Evolutionary conservation across 2,113 vertebrate genomes (phyloP), one percentile per base, ranked within the genome.

Genomic region (Vireo altiloquus): DNA sequence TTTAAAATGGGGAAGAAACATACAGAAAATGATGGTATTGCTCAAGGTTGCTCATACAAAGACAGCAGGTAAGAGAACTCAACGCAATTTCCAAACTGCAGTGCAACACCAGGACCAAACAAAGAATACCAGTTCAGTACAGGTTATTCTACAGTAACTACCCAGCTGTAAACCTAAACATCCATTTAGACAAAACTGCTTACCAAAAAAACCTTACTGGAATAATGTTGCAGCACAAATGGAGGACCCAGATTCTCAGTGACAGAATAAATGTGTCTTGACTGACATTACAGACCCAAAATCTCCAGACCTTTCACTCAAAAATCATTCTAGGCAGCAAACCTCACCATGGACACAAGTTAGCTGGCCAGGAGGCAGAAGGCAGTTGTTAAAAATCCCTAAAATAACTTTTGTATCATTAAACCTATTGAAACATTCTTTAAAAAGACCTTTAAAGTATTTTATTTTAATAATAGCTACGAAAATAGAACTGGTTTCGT

Each of bases 71-170:
- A 78, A 93, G 66, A 91, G 76, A 88, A 92, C 40, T 74, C 79
- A 93, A 66, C 63, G 79, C 46, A 83, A 74, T 92, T 89, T 86
- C 71, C 89, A 94, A 92, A 86, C 52, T 83, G 78, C 54, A 82
- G 59, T 57, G 75, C 82, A 94, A 91, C 40, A 91, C 65, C 65
- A 84, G 49, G 44, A 85, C 81, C 87, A 87, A 92, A 87, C 49
- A 84, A 89, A 94, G 65, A 87, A 74, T 0, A 84, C 11, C 15
- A 35, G 77, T 65, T 91, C 64, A 77, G 33, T 70, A 79, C 56
- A 74, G 40, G 39, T 66, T 46, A 77, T 42, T 80, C 56, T 52
- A 63, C 59, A 59, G 21, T 42, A 79, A 76, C 53, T 15, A 74
- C 31, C 19, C 64, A 90, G 35, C 33, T 70, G 8, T 49, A 86